Evolutionary conservation across 2,888 invertebrate genomes (phyloP).

Genomic region (Callimorpha dominula): DNA sequence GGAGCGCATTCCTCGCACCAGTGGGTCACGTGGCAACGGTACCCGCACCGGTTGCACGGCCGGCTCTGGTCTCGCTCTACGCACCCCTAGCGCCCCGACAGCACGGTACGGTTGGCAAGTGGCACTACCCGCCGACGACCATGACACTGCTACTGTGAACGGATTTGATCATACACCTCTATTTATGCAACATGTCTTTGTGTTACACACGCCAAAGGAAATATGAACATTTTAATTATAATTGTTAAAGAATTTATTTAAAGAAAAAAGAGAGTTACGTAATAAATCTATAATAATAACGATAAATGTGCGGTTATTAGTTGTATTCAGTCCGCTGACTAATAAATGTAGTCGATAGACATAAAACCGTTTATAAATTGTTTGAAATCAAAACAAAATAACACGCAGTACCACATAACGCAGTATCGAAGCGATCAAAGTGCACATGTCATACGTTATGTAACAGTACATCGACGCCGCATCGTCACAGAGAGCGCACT

Average conservation of each 20-base stretch:
- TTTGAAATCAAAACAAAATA: no score
- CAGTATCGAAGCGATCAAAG: background rate
- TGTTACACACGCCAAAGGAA: no score
- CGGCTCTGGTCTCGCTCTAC: constrained; percentile 20
- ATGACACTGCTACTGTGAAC: background rate
- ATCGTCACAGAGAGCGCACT: background rate
- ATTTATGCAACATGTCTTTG: background rate
- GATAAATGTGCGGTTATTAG: no score
- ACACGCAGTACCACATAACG: background rate
- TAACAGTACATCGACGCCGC: constrained; percentile 6
- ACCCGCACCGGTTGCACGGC: constrained; percentile 63
- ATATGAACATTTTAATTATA: no score
- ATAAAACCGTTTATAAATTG: no score
- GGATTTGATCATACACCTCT: background rate
- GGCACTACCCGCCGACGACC: constrained; percentile 15
- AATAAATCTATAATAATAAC: no score
- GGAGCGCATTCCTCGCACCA: constrained; percentile 58
- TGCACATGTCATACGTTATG: constrained; percentile 7
- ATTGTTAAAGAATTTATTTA: no score
- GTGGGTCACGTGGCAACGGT: constrained; percentile 72
- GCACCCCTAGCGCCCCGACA: constrained; percentile 12
- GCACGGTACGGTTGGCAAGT: constrained; percentile 42
- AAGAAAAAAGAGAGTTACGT: no score
- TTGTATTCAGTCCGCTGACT: no score
- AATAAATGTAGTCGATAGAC: no score